Conservation (phyloP, 2,888 invertebrate species). For the Catotricha subobsoleta region DNA sequence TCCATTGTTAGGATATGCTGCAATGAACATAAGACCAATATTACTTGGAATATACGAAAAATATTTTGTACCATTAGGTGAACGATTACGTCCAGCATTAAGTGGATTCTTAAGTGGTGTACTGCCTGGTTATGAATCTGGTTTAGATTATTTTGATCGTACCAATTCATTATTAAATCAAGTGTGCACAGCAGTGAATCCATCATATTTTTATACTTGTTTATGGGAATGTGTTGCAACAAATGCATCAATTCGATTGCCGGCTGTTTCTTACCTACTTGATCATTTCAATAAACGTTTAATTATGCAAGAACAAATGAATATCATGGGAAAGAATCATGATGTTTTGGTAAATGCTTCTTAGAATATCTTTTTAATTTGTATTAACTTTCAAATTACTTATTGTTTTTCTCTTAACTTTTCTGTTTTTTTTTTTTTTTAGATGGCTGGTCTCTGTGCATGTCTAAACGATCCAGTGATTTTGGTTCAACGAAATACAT, state of each 20-base stretch:
- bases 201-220: conserved; percentile 66
- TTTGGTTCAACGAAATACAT: conserved; percentile 66
- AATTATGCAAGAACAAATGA: conserved; percentile 62
- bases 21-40: conserved; percentile 73
- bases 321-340: conserved; percentile 66
- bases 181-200: conserved; percentile 58
- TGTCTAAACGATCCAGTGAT: conserved; percentile 64
- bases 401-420: no score
- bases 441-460: conserved; percentile 60
- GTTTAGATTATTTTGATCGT: conserved; percentile 68
- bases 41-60: conserved; percentile 70
- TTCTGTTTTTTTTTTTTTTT: conserved; percentile 10
- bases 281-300: conserved; percentile 62
- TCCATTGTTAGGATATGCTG: conserved; percentile 73
- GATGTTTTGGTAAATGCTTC: conserved; percentile 50
- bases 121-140: conserved; percentile 72
- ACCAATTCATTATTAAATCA: conserved; percentile 25
- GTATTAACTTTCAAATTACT: background rate
- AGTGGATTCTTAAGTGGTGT: conserved; percentile 76
- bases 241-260: conserved; percentile 60
- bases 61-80: conserved; percentile 69
- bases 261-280: conserved; percentile 63
- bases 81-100: conserved; percentile 49
- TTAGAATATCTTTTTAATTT: background rate
- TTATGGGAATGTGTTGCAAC: conserved; percentile 75